Base-by-base conservation (phyloP, 2,797 vertebrate species). In the Siniperca scherzeri region DNA sequence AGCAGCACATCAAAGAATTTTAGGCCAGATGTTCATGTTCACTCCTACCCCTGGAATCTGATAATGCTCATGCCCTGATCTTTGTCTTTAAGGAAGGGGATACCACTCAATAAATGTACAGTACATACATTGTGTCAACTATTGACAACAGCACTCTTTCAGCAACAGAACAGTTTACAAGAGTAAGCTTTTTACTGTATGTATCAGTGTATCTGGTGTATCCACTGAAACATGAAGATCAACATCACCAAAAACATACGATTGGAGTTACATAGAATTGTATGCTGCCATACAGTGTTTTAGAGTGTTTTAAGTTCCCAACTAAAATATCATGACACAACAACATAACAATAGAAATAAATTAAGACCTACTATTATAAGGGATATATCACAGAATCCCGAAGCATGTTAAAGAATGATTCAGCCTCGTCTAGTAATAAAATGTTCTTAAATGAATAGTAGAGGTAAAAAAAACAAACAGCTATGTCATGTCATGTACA, bases 261-360 rank as follows among this genome's bases (percentile, higher is more conserved):
- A 87, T 52, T 81, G 8, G 33, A 78, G 66, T 60, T 19, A 73
- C 17, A 62, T 7, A 57, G 22, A 67, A 61, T 17, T 70, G 33
- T 78, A 77, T 40, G 70, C 64, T 25, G 46, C 55, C 14, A 21
- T 27, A 69, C 30, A 30, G 30, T 40, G 36, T 38, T 38, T 38
- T 38, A 38, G 1, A 77, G 78, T 78, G 75, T 68, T 66, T 69
- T 59, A 70, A 42, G 67, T 60, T 64, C 7, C 81, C 40, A 88
- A 75, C 57, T 68, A 74, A 86, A 87, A 67, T 61, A 70, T 57
- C n/a, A 57, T 61, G 70, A 76, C 56, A 72, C 22, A 81, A 87
- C 36, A 67, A 70, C 56, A 72, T 25, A 81, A 87, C 36, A 67
- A 70, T 2, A 81, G 48, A 78, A 92, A 93, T 89, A 89, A 89